Evolutionary conservation across 2,888 invertebrate genomes (phyloP).

Genomic region (Drosophila flavopinicola): DNA sequence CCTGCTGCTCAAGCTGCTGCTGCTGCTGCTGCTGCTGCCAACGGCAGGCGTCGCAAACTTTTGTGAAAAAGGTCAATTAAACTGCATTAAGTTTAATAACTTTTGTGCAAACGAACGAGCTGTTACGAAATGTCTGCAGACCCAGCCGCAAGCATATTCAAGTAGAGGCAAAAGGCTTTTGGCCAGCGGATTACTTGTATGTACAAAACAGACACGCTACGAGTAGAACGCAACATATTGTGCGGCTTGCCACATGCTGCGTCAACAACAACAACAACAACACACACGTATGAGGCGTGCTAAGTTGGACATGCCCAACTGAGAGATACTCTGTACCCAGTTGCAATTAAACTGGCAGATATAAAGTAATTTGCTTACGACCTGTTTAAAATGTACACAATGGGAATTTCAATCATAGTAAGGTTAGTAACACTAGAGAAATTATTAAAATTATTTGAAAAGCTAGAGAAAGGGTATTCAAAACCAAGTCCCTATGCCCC

Average conservation of each 20-base stretch:
- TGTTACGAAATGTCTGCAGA: constrained; percentile 56
- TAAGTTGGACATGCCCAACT: not conserved
- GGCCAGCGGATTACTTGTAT: constrained; percentile 63
- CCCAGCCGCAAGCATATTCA: constrained; percentile 50
- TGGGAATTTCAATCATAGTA: no score
- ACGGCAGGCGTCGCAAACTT: constrained; percentile 74
- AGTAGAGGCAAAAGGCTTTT: constrained; percentile 53
- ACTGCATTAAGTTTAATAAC: constrained; percentile 80
- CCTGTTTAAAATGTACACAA: no score
- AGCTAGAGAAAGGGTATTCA: no score
- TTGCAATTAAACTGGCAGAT: no score
- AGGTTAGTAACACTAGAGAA: no score
- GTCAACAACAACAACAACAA: constrained; percentile 44
- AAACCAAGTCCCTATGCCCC: no score
- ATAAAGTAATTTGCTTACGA: no score
- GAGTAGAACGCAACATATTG: constrained; percentile 67
- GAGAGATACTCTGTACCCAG: constrained; percentile 3
- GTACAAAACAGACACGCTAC: constrained; percentile 63
- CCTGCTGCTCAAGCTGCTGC: constrained; percentile 27
- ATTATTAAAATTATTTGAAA: no score
- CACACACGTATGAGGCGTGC: not conserved
- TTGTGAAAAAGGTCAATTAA: constrained; percentile 78
- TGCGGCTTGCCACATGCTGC: constrained; percentile 75
- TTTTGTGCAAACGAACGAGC: constrained; percentile 61
- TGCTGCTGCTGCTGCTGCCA: constrained; percentile 41